These are phyloP conservation scores for Pangasius macronema DNA, from an alignment of 2,797 vertebrate species.

Conservation along the genomic window DNA sequence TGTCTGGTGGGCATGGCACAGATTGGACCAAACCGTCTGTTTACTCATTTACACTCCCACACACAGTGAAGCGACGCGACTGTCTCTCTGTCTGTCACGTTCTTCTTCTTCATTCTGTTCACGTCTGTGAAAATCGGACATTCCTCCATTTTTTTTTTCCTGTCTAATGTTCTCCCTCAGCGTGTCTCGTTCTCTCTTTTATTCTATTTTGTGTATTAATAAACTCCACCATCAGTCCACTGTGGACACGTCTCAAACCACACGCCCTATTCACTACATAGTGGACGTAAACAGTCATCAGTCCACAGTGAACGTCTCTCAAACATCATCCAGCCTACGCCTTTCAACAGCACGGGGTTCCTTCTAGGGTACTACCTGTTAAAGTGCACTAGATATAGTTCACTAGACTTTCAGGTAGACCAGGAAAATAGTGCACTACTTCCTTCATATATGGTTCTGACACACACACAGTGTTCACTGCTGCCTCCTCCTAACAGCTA, in stretches of 20 bases:
- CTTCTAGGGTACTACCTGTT: background rate
- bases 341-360: background rate
- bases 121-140: background rate
- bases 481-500: background rate
- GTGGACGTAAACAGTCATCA: background rate
- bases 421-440: background rate
- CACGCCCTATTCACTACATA: constrained; percentile 10
- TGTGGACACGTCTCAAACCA: background rate
- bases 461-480: background rate
- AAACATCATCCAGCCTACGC: background rate
- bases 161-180: background rate
- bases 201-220: constrained; percentile 3
- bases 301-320: background rate
- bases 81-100: constrained; percentile 3
- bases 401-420: background rate
- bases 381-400: background rate
- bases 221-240: background rate
- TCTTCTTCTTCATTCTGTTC: background rate
- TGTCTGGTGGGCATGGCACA: constrained; percentile 40
- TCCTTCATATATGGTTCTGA: background rate
- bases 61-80: background rate
- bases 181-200: background rate
- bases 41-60: constrained; percentile 34
- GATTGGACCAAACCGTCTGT: constrained; percentile 52
- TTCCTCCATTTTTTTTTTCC: background rate